Base-by-base conservation (phyloP, 2,888 invertebrate genomes). In the Drosophila nr. perissopoda region DNA sequence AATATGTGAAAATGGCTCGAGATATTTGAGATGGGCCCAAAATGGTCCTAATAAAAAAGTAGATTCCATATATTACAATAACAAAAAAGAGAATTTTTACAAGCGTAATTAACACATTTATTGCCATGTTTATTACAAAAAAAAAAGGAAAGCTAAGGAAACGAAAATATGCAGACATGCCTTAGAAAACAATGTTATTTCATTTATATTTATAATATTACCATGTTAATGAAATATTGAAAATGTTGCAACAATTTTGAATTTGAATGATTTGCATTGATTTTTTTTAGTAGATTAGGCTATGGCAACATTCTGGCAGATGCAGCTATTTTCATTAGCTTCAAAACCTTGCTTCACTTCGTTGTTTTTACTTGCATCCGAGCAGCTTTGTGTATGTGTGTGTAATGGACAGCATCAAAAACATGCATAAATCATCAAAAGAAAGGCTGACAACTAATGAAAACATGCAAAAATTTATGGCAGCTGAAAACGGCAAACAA, bases 371-470 rank as follows among this genome's bases (percentile, higher is more conserved):
- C 60, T 42, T 57, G 16, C 56, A 53, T 25, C 18, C 8, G 53
- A 53, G 36, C 18, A 11, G 31, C 18, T 34, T 2, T 33, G 21
- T 33, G 33, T 36, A 13, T 51, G 54, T 5, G 45, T 66, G 56
- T 40, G 59, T 36, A 76, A 63, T 63, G 73, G 57, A 69, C 51
- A 69, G 73, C 80, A 78, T 82, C 83, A 80, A 87, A 87, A 88
- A 82, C 87, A 89, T 85, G 88, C 87, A 87, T 87, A 87, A 87
- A 87, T 87, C 87, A 87, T 83, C 88, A 87, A 89, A 89, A 83
- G 87, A 87, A 73, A 69, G 70, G 78, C 86, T 80, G 86, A 85
- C 86, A 87, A 87, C 89, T 87, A 89, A 89, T 87, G 90, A 87
- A 87, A 87, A 89, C 88, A 83, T 88, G 84, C 82, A 89, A 73